Base-by-base conservation (phyloP, 2,113 vertebrate species). In the Zosterops borbonicus region DNA sequence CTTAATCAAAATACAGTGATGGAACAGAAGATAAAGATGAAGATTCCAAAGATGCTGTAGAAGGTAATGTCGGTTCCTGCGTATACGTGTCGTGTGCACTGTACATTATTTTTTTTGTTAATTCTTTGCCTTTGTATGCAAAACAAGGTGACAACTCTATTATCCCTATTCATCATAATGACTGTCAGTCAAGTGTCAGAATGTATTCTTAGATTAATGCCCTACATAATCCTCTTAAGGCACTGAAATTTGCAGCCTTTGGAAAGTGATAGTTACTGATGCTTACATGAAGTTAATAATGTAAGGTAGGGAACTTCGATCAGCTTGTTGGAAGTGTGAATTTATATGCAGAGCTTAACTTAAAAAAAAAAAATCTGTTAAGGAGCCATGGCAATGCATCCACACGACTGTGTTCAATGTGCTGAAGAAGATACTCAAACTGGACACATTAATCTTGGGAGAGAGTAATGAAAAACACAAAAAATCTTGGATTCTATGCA, bases 1-100 rank as follows among this genome's bases (percentile, higher is more conserved):
- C 68, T 93, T 35, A 39, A 62, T 95, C 68, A 65, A 93, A 96
- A 96, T 89, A 33, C 97, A 99, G 99, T 96, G 99, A 99, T 97
- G 98, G 97, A 68, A 95, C 97, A n/a, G 99, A 99, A 95, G 99
- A 99, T 84, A 98, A 99, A 97, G 99, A 99, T 81, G 97, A 98
- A 15, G 98, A 99, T n/a, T 96, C 96, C 81, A 99, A 98, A 94
- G 98, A 98, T 71, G 96, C 97, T 85, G 92, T 96, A 86, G 98
- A 98, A 96, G 99, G 99, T 99, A 98, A 97, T 29, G 16, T 28
- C 92, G 42, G 2, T 92, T 90, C 42, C 39, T 68, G 24, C 31
- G 44, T 47, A 15, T n/a, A 7, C 19, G 77, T 92, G 56, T 75
- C 29, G 19, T 70, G 3, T 83, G 44, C 17, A 31, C 17, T 89